A percentile compares a stretch with the other conserved stretches of the same genome.
These are phyloP conservation scores for Dexiosoma caninum DNA, from an alignment of 2,888 invertebrate species.

Conservation along the genomic window DNA sequence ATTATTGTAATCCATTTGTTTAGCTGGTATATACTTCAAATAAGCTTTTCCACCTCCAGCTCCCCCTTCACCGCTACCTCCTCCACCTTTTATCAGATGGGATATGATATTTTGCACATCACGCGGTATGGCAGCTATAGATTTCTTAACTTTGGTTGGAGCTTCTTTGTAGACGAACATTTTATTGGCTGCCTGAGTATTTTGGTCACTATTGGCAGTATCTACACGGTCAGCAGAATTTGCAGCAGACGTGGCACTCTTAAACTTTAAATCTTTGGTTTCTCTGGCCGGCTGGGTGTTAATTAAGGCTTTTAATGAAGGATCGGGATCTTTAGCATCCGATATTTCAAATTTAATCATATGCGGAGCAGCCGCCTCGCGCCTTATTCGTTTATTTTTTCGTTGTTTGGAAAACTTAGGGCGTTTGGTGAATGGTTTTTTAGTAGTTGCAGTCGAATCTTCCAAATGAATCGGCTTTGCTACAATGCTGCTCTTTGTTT, in stretches of 20 bases:
- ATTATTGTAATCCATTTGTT: slow-evolving; percentile 70
- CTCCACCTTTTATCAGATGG: slow-evolving; percentile 69
- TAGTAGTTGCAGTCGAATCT: background rate
- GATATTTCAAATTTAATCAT: slow-evolving; percentile 75
- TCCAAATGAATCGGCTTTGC: background rate
- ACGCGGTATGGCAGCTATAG: slow-evolving; percentile 69
- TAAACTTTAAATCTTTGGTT: slow-evolving; percentile 48
- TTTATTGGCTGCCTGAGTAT: slow-evolving; percentile 68
- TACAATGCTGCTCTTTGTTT: background rate
- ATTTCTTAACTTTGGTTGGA: slow-evolving; percentile 69
- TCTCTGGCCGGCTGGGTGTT: slow-evolving; percentile 56
- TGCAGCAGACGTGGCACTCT: background rate
- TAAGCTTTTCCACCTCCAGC: slow-evolving; percentile 71
- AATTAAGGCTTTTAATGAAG: slow-evolving; percentile 63
- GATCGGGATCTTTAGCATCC: slow-evolving; percentile 73
- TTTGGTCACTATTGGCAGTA: slow-evolving; percentile 55
- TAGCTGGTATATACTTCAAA: slow-evolving; percentile 70
- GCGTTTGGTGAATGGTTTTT: slow-evolving; percentile 34
- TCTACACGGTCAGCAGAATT: background rate
- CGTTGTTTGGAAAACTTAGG: slow-evolving; percentile 25
- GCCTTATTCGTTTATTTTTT: slow-evolving; percentile 41
- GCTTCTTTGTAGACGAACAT: slow-evolving; percentile 69
- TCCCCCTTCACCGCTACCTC: slow-evolving; percentile 62
- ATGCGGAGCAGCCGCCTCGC: slow-evolving; percentile 62
- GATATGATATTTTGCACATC: slow-evolving; percentile 74